phyloP scores from a whole-genome alignment of 2,888 invertebrate genomes.

The Leuctra nigra region DNA sequence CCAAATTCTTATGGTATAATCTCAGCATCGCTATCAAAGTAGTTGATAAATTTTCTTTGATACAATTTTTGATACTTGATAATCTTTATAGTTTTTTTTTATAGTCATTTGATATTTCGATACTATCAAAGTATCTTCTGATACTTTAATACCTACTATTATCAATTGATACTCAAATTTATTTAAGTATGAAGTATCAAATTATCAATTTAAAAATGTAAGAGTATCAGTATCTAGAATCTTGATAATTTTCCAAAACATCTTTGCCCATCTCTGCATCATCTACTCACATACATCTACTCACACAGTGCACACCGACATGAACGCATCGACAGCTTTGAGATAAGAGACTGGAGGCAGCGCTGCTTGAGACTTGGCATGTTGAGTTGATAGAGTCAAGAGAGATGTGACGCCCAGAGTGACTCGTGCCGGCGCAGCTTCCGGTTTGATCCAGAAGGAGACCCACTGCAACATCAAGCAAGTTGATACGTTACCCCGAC shows the following conservation, averaged over 20 bases:
- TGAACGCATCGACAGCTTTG: slow-evolving; percentile 87
- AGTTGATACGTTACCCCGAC: too few species aligned
- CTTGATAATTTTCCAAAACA: slow-evolving; percentile 6
- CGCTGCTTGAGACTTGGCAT: slow-evolving; percentile 90
- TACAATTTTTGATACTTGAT: too few species aligned
- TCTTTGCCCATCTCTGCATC: not conserved
- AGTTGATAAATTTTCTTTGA: too few species aligned
- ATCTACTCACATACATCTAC: not conserved
- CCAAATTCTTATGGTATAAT: too few species aligned
- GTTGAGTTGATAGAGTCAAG: slow-evolving; percentile 83
- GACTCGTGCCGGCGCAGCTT: slow-evolving; percentile 85
- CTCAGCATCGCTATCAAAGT: too few species aligned
- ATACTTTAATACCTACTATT: too few species aligned
- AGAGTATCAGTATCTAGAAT: not conserved
- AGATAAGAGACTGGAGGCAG: slow-evolving; percentile 89
- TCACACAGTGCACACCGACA: slow-evolving; percentile 85
- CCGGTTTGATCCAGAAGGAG: slow-evolving; percentile 92
- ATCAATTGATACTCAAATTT: too few species aligned
- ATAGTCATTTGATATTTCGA: too few species aligned
- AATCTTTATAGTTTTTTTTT: too few species aligned
- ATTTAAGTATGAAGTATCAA: too few species aligned
- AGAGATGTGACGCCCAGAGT: slow-evolving; percentile 84
- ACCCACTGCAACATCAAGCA: slow-evolving; percentile 78
- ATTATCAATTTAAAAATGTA: too few species aligned
- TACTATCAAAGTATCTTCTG: too few species aligned